phyloP scores from a whole-genome alignment of 2,888 invertebrate genomes.

The Tridacna gigas region DNA sequence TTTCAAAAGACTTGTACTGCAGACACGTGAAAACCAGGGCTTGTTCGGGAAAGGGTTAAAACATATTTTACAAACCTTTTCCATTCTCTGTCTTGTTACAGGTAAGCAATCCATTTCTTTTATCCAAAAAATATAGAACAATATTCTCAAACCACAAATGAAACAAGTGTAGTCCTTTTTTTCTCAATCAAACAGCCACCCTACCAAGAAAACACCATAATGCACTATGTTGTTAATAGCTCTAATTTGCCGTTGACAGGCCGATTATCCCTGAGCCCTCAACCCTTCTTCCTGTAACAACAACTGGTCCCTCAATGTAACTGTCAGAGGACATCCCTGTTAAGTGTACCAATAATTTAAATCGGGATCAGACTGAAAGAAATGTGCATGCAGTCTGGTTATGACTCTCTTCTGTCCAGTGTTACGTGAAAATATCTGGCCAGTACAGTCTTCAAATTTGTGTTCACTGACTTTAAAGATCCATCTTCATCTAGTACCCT shows the following conservation, averaged over 20 bases:
- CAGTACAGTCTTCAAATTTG: too few relatives aligned
- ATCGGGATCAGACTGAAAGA: too few relatives aligned
- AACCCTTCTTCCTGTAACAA: background rate
- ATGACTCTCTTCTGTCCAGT: too few relatives aligned
- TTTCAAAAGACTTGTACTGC: conserved; percentile 1
- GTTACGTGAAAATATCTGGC: too few relatives aligned
- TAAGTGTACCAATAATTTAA: too few relatives aligned
- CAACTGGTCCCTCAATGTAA: too few relatives aligned
- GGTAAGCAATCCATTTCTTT: conserved; percentile 13
- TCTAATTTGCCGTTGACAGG: conserved; percentile 28
- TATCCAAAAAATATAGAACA: background rate
- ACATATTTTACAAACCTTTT: background rate
- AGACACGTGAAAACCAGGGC: background rate
- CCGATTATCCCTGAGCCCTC: conserved; percentile 17
- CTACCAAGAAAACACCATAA: conserved; percentile 28
- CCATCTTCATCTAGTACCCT: too few relatives aligned
- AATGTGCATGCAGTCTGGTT: too few relatives aligned
- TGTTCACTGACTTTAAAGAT: too few relatives aligned
- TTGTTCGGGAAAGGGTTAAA: background rate
- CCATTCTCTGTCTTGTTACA: background rate
- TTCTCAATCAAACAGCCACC: conserved; percentile 9
- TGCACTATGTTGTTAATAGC: conserved; percentile 26
- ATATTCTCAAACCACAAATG: background rate
- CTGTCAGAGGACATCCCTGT: too few relatives aligned
- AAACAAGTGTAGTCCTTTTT: conserved; percentile 14